Evolutionary conservation across 2,888 invertebrate genomes (phyloP), one percentile per base, ranked within the genome.

Genomic region (Pyrocoelia pectoralis): DNA sequence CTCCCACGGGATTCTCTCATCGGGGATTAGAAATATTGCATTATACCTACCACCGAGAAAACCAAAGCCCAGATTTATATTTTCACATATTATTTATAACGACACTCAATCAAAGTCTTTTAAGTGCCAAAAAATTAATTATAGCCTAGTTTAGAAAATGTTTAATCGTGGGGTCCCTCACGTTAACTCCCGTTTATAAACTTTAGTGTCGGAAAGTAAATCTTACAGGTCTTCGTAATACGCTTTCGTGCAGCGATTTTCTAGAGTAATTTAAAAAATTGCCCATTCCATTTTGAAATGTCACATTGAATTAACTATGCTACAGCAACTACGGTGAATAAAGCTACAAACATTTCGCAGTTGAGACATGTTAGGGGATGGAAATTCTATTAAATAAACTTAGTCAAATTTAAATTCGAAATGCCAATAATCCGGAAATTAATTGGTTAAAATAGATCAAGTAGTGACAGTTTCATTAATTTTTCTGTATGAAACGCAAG

Each of bases 21-120:
- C 63, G 61, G 76, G 75, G 76, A 76, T 76, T 76, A 74, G 61
- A 70, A 71, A 74, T 76, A 75, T 73, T 76, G 73, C 75, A 74
- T 73, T 73, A 72, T 70, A 69, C 67, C 66, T 68, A 68, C 70
- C 70, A 68, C 66, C 64, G 64, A 59, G 28, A 29, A 48, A 61
- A 65, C 65, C 60, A 65, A 53, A 61, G 53, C 56, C 60, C 3
- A 52, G n/a, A 33, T 8, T 4, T n/a, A 33, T 33, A 33, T n/a
- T 3, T 33, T n/a, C 8, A n/a, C 9, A n/a, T 33, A 33, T n/a
- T n/a, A n/a, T n/a, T 33, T n/a, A 2, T 4, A 33, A 33, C n/a
- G 10, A 33, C 6, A 24, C 6, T 24, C 24, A 24, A 5, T 6
- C 3, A 24, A 24, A 5, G 24, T 24, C 24, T 3, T 24, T 6